Base-by-base conservation (phyloP, 2,797 vertebrate species). In the Denticeps clupeoides region DNA sequence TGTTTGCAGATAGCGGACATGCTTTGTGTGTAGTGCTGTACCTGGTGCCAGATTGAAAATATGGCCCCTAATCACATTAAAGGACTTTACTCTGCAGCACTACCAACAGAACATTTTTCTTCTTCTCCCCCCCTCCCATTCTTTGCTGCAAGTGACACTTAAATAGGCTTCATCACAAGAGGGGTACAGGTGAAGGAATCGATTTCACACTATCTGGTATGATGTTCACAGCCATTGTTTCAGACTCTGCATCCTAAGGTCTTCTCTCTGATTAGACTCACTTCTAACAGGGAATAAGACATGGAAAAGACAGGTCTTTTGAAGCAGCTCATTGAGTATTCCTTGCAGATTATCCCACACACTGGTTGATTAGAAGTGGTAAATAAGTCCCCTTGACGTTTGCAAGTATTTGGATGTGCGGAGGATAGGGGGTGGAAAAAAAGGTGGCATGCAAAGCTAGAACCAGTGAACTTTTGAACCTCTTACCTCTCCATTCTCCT, bases 381-480 rank as follows among this genome's bases (percentile, higher is more conserved):
- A 77, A 78, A 77, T 69, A 63, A 70, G 69, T 58, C 65, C 64
- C 58, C 64, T 56, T 62, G 62, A 70, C 62, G 65, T 74, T 59
- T 68, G 62, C 62, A 66, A 63, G 66, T 62, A 64, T 58, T 43
- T 47, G 65, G 53, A 73, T 77, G 74, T 73, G 73, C 67, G 63
- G n/a, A n/a, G n/a, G n/a, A n/a, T n/a, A n/a, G n/a, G n/a, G n/a
- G n/a, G n/a, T n/a, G n/a, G n/a, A 72, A 80, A 81, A 82, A 70
- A 72, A 69, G 68, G 73, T 77, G 76, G 73, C 78, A 80, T 71
- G 71, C 74, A 44, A 70, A 77, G 69, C 71, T 61, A 77, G 70
- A 75, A 71, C 59, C 60, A 71, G 59, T 86, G 81, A 85, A 86
- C 83, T 84, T 74, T 78, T 80, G 81, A 86, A 85, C 84, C 78